A percentile compares a stretch with the other conserved stretches of the same genome.
Evolutionary conservation across 2,888 invertebrate species (phyloP).

Genomic region (Timema cristinae): DNA sequence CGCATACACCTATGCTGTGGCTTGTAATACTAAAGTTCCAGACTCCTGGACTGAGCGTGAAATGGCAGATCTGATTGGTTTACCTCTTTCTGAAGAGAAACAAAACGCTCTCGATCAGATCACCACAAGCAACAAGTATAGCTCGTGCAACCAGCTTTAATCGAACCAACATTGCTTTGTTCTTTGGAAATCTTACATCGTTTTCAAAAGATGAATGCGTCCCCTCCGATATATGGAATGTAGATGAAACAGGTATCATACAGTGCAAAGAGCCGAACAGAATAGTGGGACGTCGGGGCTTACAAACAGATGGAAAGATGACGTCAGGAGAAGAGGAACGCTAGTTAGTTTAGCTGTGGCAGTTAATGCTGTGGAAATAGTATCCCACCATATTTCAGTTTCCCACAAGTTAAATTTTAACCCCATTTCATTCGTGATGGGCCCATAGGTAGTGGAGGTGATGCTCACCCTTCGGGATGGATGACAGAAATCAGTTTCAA

Average conservation of each 20-base stretch:
- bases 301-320: slow-evolving; percentile 9
- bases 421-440: slow-evolving; percentile 1
- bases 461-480: slow-evolving; percentile 12
- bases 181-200: slow-evolving; percentile 40
- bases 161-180: slow-evolving; percentile 42
- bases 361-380: slow-evolving; percentile 17
- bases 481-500: slow-evolving; percentile 7
- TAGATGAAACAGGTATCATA: slow-evolving; percentile 24
- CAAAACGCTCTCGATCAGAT: slow-evolving; percentile 34
- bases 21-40: slow-evolving; percentile 31
- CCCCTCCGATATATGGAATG: slow-evolving; percentile 17
- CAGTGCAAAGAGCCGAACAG: slow-evolving; percentile 15
- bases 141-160: slow-evolving; percentile 37
- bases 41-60: slow-evolving; percentile 32
- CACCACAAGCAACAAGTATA: slow-evolving; percentile 37
- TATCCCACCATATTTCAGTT: not conserved
- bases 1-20: slow-evolving; percentile 33
- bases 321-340: slow-evolving; percentile 30
- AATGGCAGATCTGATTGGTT: slow-evolving; percentile 39
- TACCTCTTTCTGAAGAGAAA: slow-evolving; percentile 36
- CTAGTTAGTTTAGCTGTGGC: slow-evolving; percentile 32
- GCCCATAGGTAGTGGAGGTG: slow-evolving; percentile 1
- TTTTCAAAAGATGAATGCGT: slow-evolving; percentile 18
- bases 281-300: slow-evolving; percentile 15
- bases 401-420: not conserved